Base-by-base conservation (phyloP, 1,140 invertebrate genomes). In the Drosophila gunungcola region DNA sequence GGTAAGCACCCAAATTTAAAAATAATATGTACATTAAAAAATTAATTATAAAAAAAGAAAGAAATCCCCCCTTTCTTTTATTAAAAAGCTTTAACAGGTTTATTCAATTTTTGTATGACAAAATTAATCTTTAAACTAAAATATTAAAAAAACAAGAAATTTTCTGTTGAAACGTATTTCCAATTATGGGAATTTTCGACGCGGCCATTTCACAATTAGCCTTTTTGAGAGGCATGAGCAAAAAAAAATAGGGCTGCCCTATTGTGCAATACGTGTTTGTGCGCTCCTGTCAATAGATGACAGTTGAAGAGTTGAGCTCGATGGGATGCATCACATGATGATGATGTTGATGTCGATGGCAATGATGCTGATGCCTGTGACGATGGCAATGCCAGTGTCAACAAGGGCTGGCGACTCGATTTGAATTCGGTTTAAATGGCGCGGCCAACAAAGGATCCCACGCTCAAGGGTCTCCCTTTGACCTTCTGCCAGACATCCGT, bases 251-350 rank as follows among this genome's bases (percentile, higher is more conserved):
- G 3, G 29, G n/a, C 10, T 16, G 13, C 32, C 21, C 42, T 61
- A 25, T 57, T 34, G 42, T 32, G n/a, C 27, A 39, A 51, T 38
- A 41, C 29, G 56, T 46, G 46, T 46, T 27, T 61, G 38, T 73
- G 56, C 41, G 41, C 51, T 62, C 32, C 60, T 77, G 51, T 73
- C 78, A 81, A 73, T 77, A 57, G 65, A 16, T 60, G 72, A 58
- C 34, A 46, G 42, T 58, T 57, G 56, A 69, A 46, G 58, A 77
- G 58, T 56, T 65, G 46, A 49, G 53, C 57, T 65, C 65, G 58
- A 57, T 72, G 60, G 73, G 29, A 55, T 69, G 53, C 48, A 53
- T 54, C 36, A 25, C 42, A 39, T 39, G 63, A 36, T 41, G 42
- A 64, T 46, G 65, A 68, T 55, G 63, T n/a, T 65, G 62, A 65